These are phyloP conservation scores for Chymomyza costata DNA, from an alignment of 1,140 invertebrate genomes.

Conservation along the genomic window DNA sequence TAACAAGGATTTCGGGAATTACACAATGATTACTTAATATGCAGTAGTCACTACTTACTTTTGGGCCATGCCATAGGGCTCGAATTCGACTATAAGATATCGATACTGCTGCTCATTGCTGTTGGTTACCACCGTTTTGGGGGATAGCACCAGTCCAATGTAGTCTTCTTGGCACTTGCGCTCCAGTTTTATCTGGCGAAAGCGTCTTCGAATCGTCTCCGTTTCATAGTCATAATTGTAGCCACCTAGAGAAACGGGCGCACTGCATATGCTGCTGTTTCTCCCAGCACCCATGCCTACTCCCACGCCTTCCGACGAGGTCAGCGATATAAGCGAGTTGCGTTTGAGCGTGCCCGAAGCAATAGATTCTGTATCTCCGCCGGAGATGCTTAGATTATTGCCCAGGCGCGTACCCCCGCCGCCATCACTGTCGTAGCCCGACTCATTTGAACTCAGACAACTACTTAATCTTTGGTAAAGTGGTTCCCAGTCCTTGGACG, in stretches of 20 bases:
- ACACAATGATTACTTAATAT: background rate
- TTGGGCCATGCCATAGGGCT: constrained; percentile 86
- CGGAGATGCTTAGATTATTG: constrained; percentile 75
- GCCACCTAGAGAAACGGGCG: constrained; percentile 59
- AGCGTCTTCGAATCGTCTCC: constrained; percentile 73
- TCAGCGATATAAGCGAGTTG: constrained; percentile 68
- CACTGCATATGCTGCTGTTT: constrained; percentile 65
- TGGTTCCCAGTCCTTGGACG: constrained; percentile 75
- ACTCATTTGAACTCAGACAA: constrained; percentile 88
- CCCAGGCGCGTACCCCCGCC: constrained; percentile 76
- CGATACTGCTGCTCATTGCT: constrained; percentile 80
- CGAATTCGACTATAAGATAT: constrained; percentile 88
- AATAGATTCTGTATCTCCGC: constrained; percentile 75
- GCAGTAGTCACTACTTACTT: constrained; percentile 77
- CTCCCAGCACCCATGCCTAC: constrained; percentile 37
- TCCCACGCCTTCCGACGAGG: constrained; percentile 62
- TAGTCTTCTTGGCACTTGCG: constrained; percentile 81
- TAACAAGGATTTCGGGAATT: background rate
- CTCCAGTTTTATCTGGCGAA: constrained; percentile 78
- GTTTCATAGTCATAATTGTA: constrained; percentile 73
- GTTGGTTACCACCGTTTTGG: constrained; percentile 78
- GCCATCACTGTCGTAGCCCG: constrained; percentile 88
- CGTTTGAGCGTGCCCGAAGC: constrained; percentile 71
- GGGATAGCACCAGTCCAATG: constrained; percentile 82
- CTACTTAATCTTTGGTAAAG: constrained; percentile 79